Evolutionary conservation across 2,113 vertebrate genomes (phyloP), one percentile per base, ranked within the genome.

Genomic region (Sinocyclocheilus grahami): DNA sequence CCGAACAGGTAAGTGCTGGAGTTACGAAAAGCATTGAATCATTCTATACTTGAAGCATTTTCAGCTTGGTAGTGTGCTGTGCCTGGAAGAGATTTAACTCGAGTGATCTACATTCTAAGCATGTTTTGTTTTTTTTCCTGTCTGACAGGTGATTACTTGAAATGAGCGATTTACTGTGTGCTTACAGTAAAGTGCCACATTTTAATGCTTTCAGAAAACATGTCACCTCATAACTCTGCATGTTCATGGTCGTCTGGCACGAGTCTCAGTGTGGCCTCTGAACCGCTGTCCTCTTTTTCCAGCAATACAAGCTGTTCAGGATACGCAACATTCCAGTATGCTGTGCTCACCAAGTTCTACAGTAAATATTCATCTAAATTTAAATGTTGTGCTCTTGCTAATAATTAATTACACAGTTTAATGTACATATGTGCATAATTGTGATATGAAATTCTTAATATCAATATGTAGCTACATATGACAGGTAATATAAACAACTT

Each of bases 91-190:
- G 10, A 2, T 48, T 22, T 9, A 20, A 27, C 37, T 46, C 4
- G 9, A 9, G n/a, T 48, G 62, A 67, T 27, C 22, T 5, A 20
- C 11, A 72, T 53, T 76, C 65, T 74, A 3, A 30, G 60, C 82
- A 20, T 69, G 53, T 74, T 33, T 58, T 48, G 5, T 2, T 51
- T 30, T 18, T 24, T 8, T 22, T 14, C 13, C n/a, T 27, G 14
- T 81, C 24, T 84, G 85, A 88, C 78, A 77, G 71, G 14, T 14
- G 30, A 69, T 58, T 60, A 79, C 48, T 14, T 46, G 46, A 55
- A 22, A n/a, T 78, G 78, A 86, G 24, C 27, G 88, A 88, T 91
- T 87, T 89, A 90, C 79, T 80, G 76, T 84, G 33, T 14, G 37
- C 62, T 86, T 55, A 84, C 85, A 85, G 71, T 20, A 46, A 58